Evolutionary conservation across 1,140 invertebrate species (phyloP), one percentile per base, ranked within the genome.

Genomic region (Drosophila quadrilineata): DNA sequence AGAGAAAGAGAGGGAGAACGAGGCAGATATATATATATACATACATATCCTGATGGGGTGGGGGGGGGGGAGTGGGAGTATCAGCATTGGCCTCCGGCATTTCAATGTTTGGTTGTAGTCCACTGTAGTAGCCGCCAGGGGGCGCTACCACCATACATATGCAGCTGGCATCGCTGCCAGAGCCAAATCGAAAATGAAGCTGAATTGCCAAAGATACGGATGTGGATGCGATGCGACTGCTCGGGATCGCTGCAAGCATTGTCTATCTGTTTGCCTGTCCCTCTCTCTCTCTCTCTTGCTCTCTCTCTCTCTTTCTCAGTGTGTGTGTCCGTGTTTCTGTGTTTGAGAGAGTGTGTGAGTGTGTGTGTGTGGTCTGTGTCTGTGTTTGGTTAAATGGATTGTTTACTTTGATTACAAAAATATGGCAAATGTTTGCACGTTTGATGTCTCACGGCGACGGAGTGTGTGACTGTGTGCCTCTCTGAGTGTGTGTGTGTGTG

Each of bases 391-490:
- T 77, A 76, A 84, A 71, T 82, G 77, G 69, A 84, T 84, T 82
- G 77, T 82, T 82, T 82, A 84, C 77, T 84, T 82, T 82, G 77
- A 82, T 82, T 82, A 82, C 77, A 82, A 82, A 84, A 82, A 82
- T 82, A 82, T 82, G 73, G 77, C 77, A 84, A 84, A 82, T 84
- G 77, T 82, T 84, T 84, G 77, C 77, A 69, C 63, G 68, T 72
- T 82, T 72, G 54, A 69, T 79, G 75, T 79, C 65, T 79, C 59
- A 53, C 75, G 60, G 22, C 36, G 19, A 8, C 35, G 60, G 45
- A 17, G 36, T 52, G 12, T 52, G 45, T 73, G 49, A n/a, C n/a
- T 38, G 41, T 16, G 35, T 33, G 28, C 16, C 9, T 9, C 10
- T 28, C 17, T 16, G n/a, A 14, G 28, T 28, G n/a, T 6, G 12